phyloP scores from a whole-genome alignment of 2,113 vertebrate genomes.

The Leucosticte australis region DNA sequence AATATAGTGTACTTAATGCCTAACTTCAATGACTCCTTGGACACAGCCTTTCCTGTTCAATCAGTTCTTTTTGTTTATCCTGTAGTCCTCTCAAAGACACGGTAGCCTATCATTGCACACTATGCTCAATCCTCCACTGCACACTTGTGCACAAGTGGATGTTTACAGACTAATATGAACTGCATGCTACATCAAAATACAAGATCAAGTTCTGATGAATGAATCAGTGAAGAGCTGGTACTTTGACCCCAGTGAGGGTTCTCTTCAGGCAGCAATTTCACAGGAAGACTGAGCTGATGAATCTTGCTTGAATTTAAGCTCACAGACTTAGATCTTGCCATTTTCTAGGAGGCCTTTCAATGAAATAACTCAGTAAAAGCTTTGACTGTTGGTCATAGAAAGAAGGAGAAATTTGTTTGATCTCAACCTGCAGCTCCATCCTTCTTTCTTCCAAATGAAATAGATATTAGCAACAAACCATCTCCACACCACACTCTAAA shows the following conservation, averaged over 20 bases:
- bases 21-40: not conserved
- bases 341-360: not conserved
- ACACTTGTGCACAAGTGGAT: not conserved
- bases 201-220: not conserved
- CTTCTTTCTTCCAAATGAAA: not conserved
- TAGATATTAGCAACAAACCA: not conserved
- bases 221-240: not conserved
- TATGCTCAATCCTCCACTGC: not conserved
- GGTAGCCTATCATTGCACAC: accelerated
- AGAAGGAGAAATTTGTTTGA: not conserved
- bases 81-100: not conserved
- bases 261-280: not conserved
- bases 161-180: not conserved
- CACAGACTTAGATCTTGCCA: not conserved
- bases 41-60: not conserved
- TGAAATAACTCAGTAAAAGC: not conserved
- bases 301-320: not conserved
- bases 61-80: not conserved
- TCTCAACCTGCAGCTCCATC: not conserved
- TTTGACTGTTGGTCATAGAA: accelerated
- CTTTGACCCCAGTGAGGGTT: not conserved
- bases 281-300: not conserved
- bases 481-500: not conserved
- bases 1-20: not conserved
- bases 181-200: not conserved